These are phyloP conservation scores for Crotalus helleri DNA, from an alignment of 2,113 vertebrate species.

Conservation along the genomic window DNA sequence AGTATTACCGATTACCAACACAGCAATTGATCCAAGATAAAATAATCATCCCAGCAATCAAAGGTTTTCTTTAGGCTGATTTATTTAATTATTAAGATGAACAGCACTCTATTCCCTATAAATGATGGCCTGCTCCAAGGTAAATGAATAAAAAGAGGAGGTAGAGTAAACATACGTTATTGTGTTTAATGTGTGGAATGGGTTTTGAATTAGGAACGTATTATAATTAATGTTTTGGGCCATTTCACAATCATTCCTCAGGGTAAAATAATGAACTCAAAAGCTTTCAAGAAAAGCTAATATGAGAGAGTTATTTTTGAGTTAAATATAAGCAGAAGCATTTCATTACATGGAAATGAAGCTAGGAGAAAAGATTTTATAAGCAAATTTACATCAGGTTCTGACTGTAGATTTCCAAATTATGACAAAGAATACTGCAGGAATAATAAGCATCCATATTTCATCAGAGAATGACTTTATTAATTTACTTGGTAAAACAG, in stretches of 20 bases:
- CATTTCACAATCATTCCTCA: conserved; percentile 1
- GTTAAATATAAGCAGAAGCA: background rate
- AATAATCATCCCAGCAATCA: conserved; percentile 18
- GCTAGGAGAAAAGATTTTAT: background rate
- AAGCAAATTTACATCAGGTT: background rate
- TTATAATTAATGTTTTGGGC: conserved; percentile 27
- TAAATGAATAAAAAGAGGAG: conserved; percentile 19
- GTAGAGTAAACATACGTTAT: background rate
- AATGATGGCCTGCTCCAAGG: background rate
- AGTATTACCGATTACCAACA: background rate
- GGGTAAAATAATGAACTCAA: conserved; percentile 26
- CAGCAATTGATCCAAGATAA: conserved; percentile 3
- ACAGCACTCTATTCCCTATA: background rate
- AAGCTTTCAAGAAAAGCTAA: conserved; percentile 27
- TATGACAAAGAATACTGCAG: background rate
- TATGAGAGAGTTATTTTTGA: background rate
- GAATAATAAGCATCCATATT: background rate
- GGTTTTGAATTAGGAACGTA: conserved; percentile 17
- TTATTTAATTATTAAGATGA: conserved; percentile 19
- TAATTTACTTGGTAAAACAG: background rate
- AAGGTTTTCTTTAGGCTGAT: background rate
- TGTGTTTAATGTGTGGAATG: background rate
- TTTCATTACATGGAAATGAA: conserved; percentile 9
- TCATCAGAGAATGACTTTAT: background rate
- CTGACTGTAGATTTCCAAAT: conserved; percentile 14